Evolutionary conservation across 2,888 invertebrate genomes (phyloP).

Genomic region (Hipparchia sbordonii): DNA sequence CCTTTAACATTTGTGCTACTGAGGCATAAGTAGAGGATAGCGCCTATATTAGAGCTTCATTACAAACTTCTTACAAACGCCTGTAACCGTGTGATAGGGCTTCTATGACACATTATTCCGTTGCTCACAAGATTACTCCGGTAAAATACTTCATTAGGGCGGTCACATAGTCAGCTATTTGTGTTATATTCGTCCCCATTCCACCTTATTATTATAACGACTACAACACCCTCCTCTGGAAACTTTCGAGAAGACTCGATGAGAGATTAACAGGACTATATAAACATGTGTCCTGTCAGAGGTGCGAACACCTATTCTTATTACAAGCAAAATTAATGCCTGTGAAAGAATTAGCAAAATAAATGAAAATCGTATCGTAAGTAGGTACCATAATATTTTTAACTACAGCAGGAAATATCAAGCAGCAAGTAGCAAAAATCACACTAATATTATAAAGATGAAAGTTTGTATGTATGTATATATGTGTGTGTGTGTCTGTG

Average conservation of each 20-base stretch:
- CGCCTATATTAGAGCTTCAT: too few species aligned
- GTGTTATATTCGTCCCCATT: conserved; percentile 12
- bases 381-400: not conserved
- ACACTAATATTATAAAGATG: too few species aligned
- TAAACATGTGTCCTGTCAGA: not conserved
- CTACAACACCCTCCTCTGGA: not conserved
- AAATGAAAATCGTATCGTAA: not conserved
- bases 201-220: conserved; percentile 16
- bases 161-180: conserved; percentile 25
- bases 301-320: not conserved
- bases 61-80: conserved; percentile 2
- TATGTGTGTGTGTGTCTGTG: too few species aligned
- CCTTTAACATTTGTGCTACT: too few species aligned
- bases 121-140: conserved; percentile 34
- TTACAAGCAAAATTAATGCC: not conserved
- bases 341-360: not conserved
- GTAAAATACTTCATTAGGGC: conserved; percentile 25
- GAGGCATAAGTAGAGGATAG: too few species aligned
- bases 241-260: conserved; percentile 11
- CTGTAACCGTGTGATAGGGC: conserved; percentile 16
- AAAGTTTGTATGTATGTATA: too few species aligned
- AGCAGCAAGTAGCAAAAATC: too few species aligned
- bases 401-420: not conserved
- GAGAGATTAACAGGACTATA: not conserved
- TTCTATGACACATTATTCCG: conserved; percentile 28